A percentile compares a stretch with the other conserved stretches of the same genome.
Conservation (phyloP, 2,888 invertebrate species). For the Apomyelois bistriatella region DNA sequence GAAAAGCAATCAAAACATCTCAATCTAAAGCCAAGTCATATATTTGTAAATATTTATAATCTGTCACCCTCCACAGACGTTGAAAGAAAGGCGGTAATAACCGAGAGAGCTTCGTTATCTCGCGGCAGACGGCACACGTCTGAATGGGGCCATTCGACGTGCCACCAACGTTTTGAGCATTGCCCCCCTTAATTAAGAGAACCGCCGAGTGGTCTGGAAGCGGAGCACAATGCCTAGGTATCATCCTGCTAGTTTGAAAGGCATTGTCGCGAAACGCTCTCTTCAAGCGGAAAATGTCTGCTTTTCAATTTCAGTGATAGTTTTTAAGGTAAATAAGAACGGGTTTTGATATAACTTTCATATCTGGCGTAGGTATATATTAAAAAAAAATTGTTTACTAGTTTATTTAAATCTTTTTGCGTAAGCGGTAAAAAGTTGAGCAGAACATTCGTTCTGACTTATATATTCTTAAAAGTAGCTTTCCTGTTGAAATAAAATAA, state of each 20-base stretch:
- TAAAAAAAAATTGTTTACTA: no score
- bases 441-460: no score
- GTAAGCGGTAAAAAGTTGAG: no score
- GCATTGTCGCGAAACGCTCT: conserved; percentile 58
- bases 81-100: conserved; percentile 58
- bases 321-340: conserved; percentile 7
- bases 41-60: not conserved
- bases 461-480: no score
- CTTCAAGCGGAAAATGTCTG: conserved; percentile 44
- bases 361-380: no score
- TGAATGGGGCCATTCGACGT: conserved; percentile 57
- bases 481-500: no score
- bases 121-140: conserved; percentile 59
- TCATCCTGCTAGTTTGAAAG: conserved; percentile 50
- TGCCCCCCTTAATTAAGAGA: conserved; percentile 73
- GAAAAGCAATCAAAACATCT: not conserved
- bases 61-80: conserved; percentile 20
- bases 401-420: no score
- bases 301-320: conserved; percentile 17
- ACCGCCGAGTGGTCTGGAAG: conserved; percentile 65
- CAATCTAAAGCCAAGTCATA: not conserved
- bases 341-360: not conserved
- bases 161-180: conserved; percentile 57
- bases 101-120: conserved; percentile 70
- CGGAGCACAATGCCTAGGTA: conserved; percentile 52